Percentiles rank a stretch among this genome's conserved stretches.
These are phyloP conservation scores for Chelonus formosanus DNA, from an alignment of 2,888 invertebrate species.

Conservation along the genomic window DNA sequence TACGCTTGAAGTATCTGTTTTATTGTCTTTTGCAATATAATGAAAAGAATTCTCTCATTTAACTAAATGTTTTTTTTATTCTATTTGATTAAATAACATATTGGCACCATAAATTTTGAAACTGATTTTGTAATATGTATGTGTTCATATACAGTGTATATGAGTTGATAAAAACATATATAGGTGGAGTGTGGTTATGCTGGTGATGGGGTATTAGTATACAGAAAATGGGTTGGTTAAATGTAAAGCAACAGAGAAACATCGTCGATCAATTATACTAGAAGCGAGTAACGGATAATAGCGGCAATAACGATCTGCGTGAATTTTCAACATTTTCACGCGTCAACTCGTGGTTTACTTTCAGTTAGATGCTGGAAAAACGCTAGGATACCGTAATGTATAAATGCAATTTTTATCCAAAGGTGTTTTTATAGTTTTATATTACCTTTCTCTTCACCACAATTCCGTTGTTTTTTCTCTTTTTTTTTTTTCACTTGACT, in stretches of 20 bases:
- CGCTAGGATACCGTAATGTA: slow-evolving; percentile 7
- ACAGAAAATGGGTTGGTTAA: slow-evolving; percentile 27
- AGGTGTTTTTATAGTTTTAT: slow-evolving; percentile 1
- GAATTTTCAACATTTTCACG: slow-evolving; percentile 33
- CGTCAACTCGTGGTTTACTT: slow-evolving; percentile 33
- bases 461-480: slow-evolving; percentile 9
- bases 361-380: slow-evolving; percentile 28
- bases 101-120: no score
- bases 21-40: no score
- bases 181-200: slow-evolving; percentile 15
- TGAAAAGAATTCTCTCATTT: no score
- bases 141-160: no score
- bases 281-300: slow-evolving; percentile 28
- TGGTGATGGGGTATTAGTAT: slow-evolving; percentile 18
- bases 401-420: slow-evolving; percentile 7
- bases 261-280: slow-evolving; percentile 33
- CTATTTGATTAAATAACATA: no score
- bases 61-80: no score
- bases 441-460: background rate
- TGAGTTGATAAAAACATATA: slow-evolving; percentile 3
- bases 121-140: no score
- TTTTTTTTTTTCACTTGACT: slow-evolving; percentile 5
- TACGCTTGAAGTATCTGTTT: no score
- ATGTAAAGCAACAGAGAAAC: slow-evolving; percentile 20
- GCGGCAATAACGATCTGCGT: slow-evolving; percentile 29